Conservation (phyloP, 1,140 invertebrate genomes). For the Sycophaga agraensis region DNA sequence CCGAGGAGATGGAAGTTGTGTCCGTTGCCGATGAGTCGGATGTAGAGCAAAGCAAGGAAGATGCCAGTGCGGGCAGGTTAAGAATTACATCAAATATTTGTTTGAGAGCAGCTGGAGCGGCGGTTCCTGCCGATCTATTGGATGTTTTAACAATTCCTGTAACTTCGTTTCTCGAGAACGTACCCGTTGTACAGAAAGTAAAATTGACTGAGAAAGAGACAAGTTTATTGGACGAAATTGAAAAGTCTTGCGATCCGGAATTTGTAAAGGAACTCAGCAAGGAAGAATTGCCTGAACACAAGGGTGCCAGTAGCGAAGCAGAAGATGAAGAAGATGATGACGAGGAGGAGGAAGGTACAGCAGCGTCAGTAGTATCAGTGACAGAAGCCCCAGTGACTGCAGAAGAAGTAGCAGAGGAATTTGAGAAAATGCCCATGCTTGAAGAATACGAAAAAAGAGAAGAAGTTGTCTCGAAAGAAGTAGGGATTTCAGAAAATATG, state of each 20-base stretch:
- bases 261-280: neutral
- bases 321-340: neutral
- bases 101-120: neutral
- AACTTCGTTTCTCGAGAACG: no score
- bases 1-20: conserved; percentile 10
- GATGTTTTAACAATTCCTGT: neutral
- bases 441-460: neutral
- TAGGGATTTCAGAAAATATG: no score
- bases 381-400: neutral
- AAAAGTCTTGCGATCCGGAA: neutral
- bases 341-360: neutral
- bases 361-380: neutral
- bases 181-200: no score
- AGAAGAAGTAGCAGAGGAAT: neutral
- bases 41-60: neutral
- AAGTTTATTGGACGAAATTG: conserved; percentile 6
- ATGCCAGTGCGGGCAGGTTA: neutral
- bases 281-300: neutral
- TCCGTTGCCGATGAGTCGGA: neutral
- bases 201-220: conserved; percentile 5
- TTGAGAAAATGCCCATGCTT: neutral
- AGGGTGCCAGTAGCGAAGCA: neutral
- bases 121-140: neutral
- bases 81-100: neutral
- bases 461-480: neutral